phyloP scores from a whole-genome alignment of 1,140 invertebrate genomes.

The Ips nitidus region DNA sequence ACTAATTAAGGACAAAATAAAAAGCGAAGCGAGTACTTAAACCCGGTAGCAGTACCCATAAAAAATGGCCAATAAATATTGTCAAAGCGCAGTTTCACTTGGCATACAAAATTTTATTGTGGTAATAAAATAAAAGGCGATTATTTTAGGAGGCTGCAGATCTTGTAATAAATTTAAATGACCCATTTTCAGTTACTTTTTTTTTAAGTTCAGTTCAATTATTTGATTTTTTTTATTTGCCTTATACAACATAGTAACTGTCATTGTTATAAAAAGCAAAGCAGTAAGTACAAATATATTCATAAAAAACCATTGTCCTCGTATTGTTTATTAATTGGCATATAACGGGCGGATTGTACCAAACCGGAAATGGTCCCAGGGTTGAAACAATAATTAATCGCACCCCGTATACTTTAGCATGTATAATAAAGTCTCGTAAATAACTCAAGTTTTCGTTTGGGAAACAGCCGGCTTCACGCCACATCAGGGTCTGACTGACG shows the following conservation, averaged over 20 bases:
- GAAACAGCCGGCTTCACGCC: slow-evolving; percentile 40
- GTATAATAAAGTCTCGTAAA: slow-evolving; percentile 33
- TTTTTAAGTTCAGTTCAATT: too few relatives aligned
- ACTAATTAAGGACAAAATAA: slow-evolving; percentile 20
- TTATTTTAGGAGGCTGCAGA: slow-evolving; percentile 26
- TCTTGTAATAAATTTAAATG: slow-evolving; percentile 28
- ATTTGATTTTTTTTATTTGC: too few relatives aligned
- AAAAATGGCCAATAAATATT: slow-evolving; percentile 30
- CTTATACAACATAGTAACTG: too few relatives aligned
- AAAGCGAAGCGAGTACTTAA: not conserved
- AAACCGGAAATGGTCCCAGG: too few relatives aligned
- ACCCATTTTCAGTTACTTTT: slow-evolving; percentile 22
- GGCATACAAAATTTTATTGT: slow-evolving; percentile 27
- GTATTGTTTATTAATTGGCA: too few relatives aligned
- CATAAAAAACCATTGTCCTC: too few relatives aligned
- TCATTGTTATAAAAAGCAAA: too few relatives aligned
- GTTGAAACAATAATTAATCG: not conserved
- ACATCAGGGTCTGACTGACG: slow-evolving; percentile 52
- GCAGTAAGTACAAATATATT: too few relatives aligned
- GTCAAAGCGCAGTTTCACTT: slow-evolving; percentile 22
- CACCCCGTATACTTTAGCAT: slow-evolving; percentile 24
- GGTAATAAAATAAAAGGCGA: slow-evolving; percentile 28
- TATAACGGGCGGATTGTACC: not conserved
- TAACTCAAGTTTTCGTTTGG: slow-evolving; percentile 31
- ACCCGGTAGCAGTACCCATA: slow-evolving; percentile 15